Base-by-base conservation (phyloP, 2,113 vertebrate species). In the Verasper variegatus region DNA sequence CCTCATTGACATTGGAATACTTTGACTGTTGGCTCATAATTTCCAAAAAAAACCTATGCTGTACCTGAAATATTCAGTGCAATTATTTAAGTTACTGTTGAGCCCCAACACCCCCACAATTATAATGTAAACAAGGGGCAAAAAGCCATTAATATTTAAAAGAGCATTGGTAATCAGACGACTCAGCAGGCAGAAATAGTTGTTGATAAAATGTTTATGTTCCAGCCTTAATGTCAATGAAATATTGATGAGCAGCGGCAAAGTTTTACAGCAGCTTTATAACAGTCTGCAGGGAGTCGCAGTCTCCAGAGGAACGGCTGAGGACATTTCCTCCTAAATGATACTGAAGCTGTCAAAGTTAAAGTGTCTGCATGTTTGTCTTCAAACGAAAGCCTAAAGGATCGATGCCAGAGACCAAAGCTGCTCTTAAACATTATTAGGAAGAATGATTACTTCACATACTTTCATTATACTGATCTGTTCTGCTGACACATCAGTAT, bases 141-240 rank as follows among this genome's bases (percentile, higher is more conserved):
- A 67, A 54, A 77, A 14, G 20, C 26, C 21, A 31, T 74, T 4
- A 49, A 80, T 45, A 18, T 80, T 76, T 73, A 66, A 81, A 86
- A 49, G 40, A 55, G 35, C n/a, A 31, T 14, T 45, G 24, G 18
- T 37, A 77, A 83, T 66, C 65, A 71, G 63, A 77, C 4, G 20
- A 67, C 64, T 68, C 18, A 26, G 27, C 57, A 47, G 26, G n/a
- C 55, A 77, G 78, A 84, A 85, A 74, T 52, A 77, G 68, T 76
- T 77, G 73, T 86, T 82, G 79, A 83, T 88, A 52, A 89, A 84
- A 86, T 88, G 82, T 88, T 86, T 66, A 80, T 81, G 80, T 76
- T 85, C 74, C 51, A 58, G 15, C 60, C 73, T 75, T 88, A 79
- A 85, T 86, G 86, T 24, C 24, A 58, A 84, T 92, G 21, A 91